Evolutionary conservation across 2,888 invertebrate species (phyloP), one percentile per base, ranked within the genome.

Genomic region (Melinaea marsaeus): DNA sequence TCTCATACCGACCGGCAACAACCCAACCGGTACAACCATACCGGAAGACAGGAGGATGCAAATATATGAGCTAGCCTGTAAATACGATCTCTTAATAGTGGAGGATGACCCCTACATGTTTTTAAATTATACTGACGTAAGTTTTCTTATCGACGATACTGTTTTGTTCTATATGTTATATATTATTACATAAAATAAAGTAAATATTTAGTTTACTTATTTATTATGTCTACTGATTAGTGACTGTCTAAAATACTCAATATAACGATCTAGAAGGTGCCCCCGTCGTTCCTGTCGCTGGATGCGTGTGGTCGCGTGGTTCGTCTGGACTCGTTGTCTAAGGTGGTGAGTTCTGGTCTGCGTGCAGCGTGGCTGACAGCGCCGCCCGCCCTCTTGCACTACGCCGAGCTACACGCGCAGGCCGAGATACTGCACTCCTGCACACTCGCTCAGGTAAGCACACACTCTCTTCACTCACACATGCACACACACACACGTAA

Each of bases 31-130:
- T 0, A 92, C 92, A 0, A 93, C 95, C 0, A 85, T 95, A 61
- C 90, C 94, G 0, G 85, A 92, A 55, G 92, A 93, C 13, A 90
- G 96, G 68, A 92, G 94, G 65, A 88, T 92, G 67, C 92, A 93
- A 81, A 93, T 96, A 55, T 96, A 96, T 77, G 89, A 92, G 70
- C 88, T 96, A 67, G 95, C 95, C 56, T 94, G 95, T 81, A 91
- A 93, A 78, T 95, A 94, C 79, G 93, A 96, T 83, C 92, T 96
- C 46, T 75, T 96, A 7, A 95, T 96, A 60, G 75, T 96, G 6
- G 96, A 96, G 78, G 96, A 96, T 75, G 96, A 96, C 81, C 95
- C 96, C 0, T 96, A 96, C 75, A 95, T 94, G 84, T 96, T 94
- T 77, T 85, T 96, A 75, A 94, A 95, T 79, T 96, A 94, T 80